Evolutionary conservation across 2,888 invertebrate genomes (phyloP).

Genomic region (Gryllus longicercus): DNA sequence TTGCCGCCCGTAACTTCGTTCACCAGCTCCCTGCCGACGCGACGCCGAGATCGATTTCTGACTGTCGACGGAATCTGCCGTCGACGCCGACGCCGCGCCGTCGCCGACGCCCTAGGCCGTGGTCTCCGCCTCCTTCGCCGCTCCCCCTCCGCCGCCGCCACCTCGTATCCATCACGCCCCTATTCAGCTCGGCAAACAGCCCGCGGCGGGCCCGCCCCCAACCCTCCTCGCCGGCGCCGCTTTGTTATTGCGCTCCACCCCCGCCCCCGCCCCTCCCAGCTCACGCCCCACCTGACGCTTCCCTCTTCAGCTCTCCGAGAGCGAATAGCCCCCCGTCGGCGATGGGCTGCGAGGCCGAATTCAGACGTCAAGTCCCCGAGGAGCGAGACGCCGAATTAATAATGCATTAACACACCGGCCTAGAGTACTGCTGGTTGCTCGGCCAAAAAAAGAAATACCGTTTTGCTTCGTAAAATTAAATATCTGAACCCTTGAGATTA

Average conservation of each 20-base stretch:
- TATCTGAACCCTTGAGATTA: too few relatives aligned
- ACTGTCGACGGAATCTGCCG: too few relatives aligned
- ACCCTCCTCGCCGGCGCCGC: background rate
- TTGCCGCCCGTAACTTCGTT: too few relatives aligned
- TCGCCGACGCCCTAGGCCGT: background rate
- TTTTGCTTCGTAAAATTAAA: background rate
- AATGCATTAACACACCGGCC: background rate
- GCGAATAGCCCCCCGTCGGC: background rate
- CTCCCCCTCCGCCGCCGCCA: background rate
- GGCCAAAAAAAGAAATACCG: background rate
- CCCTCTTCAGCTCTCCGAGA: background rate
- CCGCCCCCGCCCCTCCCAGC: background rate
- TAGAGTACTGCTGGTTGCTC: background rate
- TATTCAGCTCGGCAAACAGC: background rate
- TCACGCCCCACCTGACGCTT: background rate
- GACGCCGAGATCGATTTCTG: too few relatives aligned
- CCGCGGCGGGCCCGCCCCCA: background rate
- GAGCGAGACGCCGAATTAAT: background rate
- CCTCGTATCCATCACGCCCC: slow-evolving; percentile 9
- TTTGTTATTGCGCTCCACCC: background rate
- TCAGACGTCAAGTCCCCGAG: slow-evolving; percentile 4
- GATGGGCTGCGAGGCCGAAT: background rate
- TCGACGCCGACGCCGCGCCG: background rate
- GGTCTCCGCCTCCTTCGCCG: background rate
- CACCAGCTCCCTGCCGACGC: too few relatives aligned